Evolutionary conservation across 2,797 vertebrate species (phyloP).

Genomic region (Macrochelys suwanniensis): DNA sequence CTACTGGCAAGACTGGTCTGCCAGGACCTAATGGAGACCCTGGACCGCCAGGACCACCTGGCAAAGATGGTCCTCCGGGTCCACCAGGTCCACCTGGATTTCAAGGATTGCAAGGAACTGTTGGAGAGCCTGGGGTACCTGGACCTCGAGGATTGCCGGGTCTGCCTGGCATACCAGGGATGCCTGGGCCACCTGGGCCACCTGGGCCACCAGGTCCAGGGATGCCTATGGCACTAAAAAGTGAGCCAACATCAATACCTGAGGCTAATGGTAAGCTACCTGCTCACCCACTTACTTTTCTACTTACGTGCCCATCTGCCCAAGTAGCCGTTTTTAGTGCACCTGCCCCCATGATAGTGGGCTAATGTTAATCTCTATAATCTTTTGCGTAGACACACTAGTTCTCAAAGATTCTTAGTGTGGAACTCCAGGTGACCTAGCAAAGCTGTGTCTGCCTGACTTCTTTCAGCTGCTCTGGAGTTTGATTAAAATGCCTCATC

Average conservation of each 20-base stretch:
- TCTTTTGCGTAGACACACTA: background rate
- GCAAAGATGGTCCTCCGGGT: constrained; percentile 91
- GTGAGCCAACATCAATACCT: constrained; percentile 71
- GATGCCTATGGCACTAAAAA: constrained; percentile 85
- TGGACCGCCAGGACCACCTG: constrained; percentile 88
- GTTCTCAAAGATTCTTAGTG: background rate
- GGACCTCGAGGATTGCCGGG: constrained; percentile 90
- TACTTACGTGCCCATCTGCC: background rate
- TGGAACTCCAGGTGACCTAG: background rate
- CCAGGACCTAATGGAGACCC: constrained; percentile 91
- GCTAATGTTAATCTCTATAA: background rate
- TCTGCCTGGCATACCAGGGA: constrained; percentile 88
- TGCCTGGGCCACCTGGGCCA: constrained; percentile 83
- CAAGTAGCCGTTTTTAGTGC: background rate
- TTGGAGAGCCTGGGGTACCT: constrained; percentile 89
- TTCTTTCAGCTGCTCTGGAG: constrained; percentile 9
- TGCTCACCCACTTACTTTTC: fast-evolving
- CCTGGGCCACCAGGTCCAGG: constrained; percentile 81
- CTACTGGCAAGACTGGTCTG: constrained; percentile 92
- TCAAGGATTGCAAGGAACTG: constrained; percentile 88
- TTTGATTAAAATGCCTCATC: background rate
- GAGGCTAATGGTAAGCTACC: constrained; percentile 80
- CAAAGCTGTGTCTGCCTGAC: background rate
- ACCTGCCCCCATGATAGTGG: background rate
- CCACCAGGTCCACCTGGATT: constrained; percentile 90